These are phyloP conservation scores for Scolanthus callimorphus DNA, from an alignment of 92 coral and sea anemone genomes.

Conservation along the genomic window DNA sequence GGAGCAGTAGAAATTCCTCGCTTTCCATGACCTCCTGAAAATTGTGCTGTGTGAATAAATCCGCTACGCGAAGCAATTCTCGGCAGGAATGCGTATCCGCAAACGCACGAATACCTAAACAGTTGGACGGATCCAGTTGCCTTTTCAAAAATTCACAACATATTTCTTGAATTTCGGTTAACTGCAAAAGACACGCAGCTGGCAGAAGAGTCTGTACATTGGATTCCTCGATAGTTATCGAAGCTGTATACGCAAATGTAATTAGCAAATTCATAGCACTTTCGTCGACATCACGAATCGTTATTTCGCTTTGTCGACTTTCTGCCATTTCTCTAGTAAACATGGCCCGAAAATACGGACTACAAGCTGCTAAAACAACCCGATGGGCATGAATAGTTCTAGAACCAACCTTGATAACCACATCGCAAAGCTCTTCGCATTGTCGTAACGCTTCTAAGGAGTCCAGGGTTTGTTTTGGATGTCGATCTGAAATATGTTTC, in stretches of 20 bases:
- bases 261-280: conserved; percentile 86
- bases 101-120: conserved; percentile 95
- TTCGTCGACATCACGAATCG: conserved; percentile 90
- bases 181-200: conserved; percentile 94
- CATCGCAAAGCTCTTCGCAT: conserved; percentile 90
- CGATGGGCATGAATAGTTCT: conserved; percentile 87
- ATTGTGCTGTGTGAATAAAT: conserved; percentile 91
- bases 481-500: conserved; percentile 93
- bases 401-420: conserved; percentile 85
- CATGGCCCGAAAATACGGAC: conserved; percentile 98
- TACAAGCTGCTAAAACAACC: conserved; percentile 91
- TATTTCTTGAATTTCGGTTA: conserved; percentile 93
- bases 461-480: conserved; percentile 92
- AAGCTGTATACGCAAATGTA: conserved; percentile 88
- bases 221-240: conserved; percentile 80
- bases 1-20: conserved; percentile 89
- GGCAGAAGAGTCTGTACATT: conserved; percentile 98
- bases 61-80: conserved; percentile 89
- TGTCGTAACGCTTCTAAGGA: conserved; percentile 77
- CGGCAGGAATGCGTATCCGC: conserved; percentile 98
- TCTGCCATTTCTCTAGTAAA: conserved; percentile 93
- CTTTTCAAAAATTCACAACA: conserved; percentile 97
- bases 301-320: conserved; percentile 90
- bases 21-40: conserved; percentile 97
- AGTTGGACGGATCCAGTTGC: conserved; percentile 95